Evolutionary conservation across 2,888 invertebrate genomes (phyloP).

Genomic region (Dioctria linearis): DNA sequence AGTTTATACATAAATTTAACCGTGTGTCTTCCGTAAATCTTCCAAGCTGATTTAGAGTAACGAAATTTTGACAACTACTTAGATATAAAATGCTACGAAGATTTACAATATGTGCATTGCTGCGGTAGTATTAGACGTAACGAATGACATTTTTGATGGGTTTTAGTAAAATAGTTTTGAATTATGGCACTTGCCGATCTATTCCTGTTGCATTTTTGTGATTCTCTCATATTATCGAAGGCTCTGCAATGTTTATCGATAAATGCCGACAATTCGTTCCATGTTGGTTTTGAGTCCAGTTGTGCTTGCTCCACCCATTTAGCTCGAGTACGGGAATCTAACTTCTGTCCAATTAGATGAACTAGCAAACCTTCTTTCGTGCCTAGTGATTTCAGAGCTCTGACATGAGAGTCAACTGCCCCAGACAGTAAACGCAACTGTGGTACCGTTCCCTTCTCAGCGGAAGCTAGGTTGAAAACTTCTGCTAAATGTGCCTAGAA

Average conservation of each 20-base stretch:
- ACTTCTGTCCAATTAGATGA: neutral
- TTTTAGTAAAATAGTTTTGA: neutral
- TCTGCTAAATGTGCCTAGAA: too few species aligned
- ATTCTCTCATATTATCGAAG: neutral
- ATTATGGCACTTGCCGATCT: neutral
- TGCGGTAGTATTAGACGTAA: too few species aligned
- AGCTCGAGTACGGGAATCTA: neutral
- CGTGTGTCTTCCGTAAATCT: too few species aligned
- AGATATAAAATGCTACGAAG: too few species aligned
- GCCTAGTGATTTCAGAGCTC: too few species aligned
- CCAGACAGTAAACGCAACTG: neutral
- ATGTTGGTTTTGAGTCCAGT: neutral
- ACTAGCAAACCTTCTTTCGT: neutral
- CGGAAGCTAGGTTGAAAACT: neutral
- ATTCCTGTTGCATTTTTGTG: neutral
- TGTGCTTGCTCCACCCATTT: slow-evolving; percentile 19
- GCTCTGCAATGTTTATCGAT: neutral
- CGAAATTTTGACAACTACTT: too few species aligned
- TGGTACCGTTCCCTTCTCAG: neutral
- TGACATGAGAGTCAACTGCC: too few species aligned
- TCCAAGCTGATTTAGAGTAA: too few species aligned
- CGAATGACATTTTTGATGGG: neutral
- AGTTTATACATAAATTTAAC: too few species aligned
- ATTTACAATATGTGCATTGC: too few species aligned
- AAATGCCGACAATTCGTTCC: neutral